Conservation (phyloP, 1,140 invertebrate genomes). For the Aphidius gifuensis region DNA sequence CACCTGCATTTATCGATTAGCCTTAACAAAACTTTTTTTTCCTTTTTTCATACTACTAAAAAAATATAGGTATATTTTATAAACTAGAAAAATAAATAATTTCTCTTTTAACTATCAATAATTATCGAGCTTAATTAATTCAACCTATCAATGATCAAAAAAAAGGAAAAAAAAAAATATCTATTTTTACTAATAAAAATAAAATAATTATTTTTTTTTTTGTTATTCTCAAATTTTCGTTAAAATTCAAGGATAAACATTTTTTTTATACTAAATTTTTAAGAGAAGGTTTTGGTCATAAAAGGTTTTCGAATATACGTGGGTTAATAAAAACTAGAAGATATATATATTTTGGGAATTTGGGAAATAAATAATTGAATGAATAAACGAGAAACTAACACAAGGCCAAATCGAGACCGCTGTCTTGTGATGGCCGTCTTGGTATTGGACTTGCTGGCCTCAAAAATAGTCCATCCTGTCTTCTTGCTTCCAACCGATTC, state of each 20-base stretch:
- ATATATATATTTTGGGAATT: not conserved
- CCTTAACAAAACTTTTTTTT: slow-evolving; percentile 36
- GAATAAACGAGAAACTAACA: slow-evolving; percentile 53
- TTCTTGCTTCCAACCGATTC: slow-evolving; percentile 59
- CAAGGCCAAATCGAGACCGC: slow-evolving; percentile 75
- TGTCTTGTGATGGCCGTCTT: slow-evolving; percentile 80
- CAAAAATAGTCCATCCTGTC: slow-evolving; percentile 59
- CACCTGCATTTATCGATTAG: slow-evolving; percentile 48
- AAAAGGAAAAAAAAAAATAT: no score
- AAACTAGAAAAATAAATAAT: not conserved
- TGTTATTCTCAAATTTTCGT: not conserved
- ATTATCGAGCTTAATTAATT: no score
- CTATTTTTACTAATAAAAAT: not conserved
- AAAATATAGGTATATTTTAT: not conserved
- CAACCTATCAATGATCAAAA: no score
- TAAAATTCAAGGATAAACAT: not conserved
- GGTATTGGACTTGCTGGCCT: slow-evolving; percentile 62
- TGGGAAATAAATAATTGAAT: slow-evolving; percentile 16
- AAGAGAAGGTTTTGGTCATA: not conserved
- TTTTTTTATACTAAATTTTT: not conserved
- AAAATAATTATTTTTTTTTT: not conserved
- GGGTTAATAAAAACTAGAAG: no score
- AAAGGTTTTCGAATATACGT: no score
- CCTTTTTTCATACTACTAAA: not conserved
- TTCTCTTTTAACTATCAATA: no score